Conservation (phyloP, 1,140 invertebrate species). For the Holotrichia oblita region DNA sequence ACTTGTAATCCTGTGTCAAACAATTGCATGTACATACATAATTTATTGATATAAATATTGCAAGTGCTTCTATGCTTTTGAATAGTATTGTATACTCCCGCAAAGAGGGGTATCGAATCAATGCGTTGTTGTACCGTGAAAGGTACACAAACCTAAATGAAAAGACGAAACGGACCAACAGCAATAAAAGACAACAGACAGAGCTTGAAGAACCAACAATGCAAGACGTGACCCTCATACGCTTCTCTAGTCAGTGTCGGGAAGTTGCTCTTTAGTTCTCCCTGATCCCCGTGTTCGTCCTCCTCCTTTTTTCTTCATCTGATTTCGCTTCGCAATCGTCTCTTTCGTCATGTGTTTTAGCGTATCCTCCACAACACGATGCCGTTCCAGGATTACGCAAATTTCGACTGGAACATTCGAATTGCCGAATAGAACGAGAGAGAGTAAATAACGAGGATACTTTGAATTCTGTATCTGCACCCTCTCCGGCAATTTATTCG, state of each 20-base stretch:
- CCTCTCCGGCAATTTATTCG: slow-evolving; percentile 40
- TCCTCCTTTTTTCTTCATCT: background rate
- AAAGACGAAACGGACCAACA: slow-evolving; percentile 42
- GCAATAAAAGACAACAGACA: slow-evolving; percentile 44
- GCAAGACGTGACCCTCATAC: slow-evolving; percentile 41
- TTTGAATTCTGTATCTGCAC: slow-evolving; percentile 43
- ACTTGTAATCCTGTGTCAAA: no score
- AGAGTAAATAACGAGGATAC: slow-evolving; percentile 39
- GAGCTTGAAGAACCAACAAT: slow-evolving; percentile 45
- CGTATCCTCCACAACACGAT: background rate
- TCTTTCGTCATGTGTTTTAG: background rate
- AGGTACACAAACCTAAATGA: slow-evolving; percentile 45
- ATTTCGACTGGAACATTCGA: slow-evolving; percentile 15
- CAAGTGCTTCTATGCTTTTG: background rate
- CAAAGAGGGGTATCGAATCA: slow-evolving; percentile 7
- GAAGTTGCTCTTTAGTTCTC: background rate
- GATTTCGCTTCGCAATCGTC: background rate
- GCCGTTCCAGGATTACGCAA: background rate
- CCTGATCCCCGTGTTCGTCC: background rate
- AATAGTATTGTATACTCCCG: background rate
- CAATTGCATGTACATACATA: no score
- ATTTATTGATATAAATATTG: no score
- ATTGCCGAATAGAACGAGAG: background rate
- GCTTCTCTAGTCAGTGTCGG: slow-evolving; percentile 26
- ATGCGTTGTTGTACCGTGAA: slow-evolving; percentile 42